Base-by-base conservation (phyloP, 1,140 invertebrate species). In the Ctenoplectra terminalis region DNA sequence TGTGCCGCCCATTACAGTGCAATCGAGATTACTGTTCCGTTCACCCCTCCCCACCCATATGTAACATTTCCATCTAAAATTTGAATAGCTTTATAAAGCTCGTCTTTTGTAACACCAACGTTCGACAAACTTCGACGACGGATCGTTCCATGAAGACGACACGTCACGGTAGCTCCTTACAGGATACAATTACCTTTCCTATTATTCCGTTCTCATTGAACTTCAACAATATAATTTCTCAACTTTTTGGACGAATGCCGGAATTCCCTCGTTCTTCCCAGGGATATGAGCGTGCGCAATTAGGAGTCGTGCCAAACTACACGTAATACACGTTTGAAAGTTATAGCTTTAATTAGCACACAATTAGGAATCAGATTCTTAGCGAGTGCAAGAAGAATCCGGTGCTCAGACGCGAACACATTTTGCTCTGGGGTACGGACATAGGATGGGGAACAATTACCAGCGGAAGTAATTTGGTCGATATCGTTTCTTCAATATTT, bases 221-320 rank as follows among this genome's bases (percentile, higher is more conserved):
- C 79, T 84, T 86, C 86, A 83, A 90, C 87, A 90, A 89, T 80
- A 83, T 76, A 86, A 83, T 79, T 67, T 83, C 74, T 87, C 72
- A 88, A 86, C 81, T 86, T 83, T 69, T 90, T 90, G 88, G 89
- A 90, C 85, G 88, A 89, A 85, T 84, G 85, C 87, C 87, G 86
- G 70, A 83, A 87, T 85, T 82, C 26, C 78, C 61, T 83, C 58
- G 84, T 82, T 75, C 70, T 86, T 79, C 13, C n/a, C n/a, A 34
- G 23, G 50, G 54, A 52, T 60, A 71, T 75, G 72, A 84, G 76
- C 84, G 67, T 77, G 85, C 72, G 52, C 85, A 63, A 87, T 87
- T 84, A 84, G 52, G 63, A 87, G 58, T 72, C 46, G 82, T 75
- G 63, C 58, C 77, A 74, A 84, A 81, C 73, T 81, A 87, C 77